phyloP scores from a whole-genome alignment of 2,888 invertebrate genomes.

The Plagiodera versicolora region DNA sequence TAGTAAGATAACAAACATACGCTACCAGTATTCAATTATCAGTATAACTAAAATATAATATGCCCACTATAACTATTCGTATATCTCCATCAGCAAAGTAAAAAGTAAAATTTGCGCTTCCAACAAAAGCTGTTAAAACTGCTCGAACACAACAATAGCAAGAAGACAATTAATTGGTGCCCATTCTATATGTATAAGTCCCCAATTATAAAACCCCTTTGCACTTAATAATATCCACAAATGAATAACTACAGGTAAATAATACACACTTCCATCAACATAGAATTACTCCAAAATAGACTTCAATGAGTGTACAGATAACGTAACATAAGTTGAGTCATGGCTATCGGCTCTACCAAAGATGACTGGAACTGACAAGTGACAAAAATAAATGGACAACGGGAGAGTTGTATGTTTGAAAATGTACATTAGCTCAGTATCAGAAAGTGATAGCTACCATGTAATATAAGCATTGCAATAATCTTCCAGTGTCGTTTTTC shows the following conservation, averaged over 20 bases:
- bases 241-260: not conserved
- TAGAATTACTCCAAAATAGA: not conserved
- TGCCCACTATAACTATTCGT: constrained; percentile 10
- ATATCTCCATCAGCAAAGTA: constrained; percentile 1
- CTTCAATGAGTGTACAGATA: not conserved
- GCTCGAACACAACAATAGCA: constrained; percentile 20
- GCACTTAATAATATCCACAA: not conserved
- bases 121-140: not conserved
- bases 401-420: not conserved
- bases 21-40: constrained; percentile 1
- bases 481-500: no score
- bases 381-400: not conserved
- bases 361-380: not conserved
- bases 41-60: constrained; percentile 13
- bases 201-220: not conserved
- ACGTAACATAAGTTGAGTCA: not conserved
- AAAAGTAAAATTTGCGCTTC: not conserved
- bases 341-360: not conserved
- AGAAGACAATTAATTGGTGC: constrained; percentile 16
- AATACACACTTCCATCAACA: not conserved
- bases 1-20: constrained; percentile 4
- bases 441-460: not conserved
- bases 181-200: not conserved
- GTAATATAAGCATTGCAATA: no score
- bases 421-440: not conserved